Percentiles rank a stretch among this genome's conserved stretches.
phyloP scores from a whole-genome alignment of 2,797 vertebrate species.

The Mastacembelus armatus region DNA sequence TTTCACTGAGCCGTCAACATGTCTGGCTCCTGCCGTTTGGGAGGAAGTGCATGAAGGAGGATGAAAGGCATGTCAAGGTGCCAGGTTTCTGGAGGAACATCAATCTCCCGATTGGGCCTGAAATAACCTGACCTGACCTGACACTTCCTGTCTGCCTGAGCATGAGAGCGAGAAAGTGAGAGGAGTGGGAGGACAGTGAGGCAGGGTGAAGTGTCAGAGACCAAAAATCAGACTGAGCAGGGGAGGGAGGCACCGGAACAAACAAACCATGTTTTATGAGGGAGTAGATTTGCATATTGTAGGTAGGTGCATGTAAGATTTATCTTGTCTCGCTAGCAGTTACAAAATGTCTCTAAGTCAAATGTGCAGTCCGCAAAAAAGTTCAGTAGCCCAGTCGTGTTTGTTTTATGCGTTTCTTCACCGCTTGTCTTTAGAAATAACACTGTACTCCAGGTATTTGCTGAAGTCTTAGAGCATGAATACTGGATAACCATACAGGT shows the following conservation, averaged over 20 bases:
- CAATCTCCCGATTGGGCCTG: slow-evolving; percentile 83
- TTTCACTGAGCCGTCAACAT: slow-evolving; percentile 76
- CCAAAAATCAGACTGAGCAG: slow-evolving; percentile 51
- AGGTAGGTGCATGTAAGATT: neutral
- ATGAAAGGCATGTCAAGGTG: slow-evolving; percentile 82
- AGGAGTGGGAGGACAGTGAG: slow-evolving; percentile 29
- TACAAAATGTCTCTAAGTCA: neutral
- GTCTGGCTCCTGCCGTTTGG: slow-evolving; percentile 72
- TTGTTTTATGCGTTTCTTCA: too few species aligned
- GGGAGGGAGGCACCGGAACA: slow-evolving; percentile 6
- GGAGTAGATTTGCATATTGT: neutral
- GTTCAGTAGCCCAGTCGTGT: neutral
- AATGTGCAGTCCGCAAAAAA: neutral
- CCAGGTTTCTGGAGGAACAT: slow-evolving; percentile 83
- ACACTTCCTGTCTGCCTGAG: slow-evolving; percentile 75
- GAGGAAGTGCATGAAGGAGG: slow-evolving; percentile 75
- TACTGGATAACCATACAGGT: neutral
- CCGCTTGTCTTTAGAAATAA: neutral
- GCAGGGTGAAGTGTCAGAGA: slow-evolving; percentile 47
- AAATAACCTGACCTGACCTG: slow-evolving; percentile 78
- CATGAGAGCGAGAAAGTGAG: slow-evolving; percentile 29
- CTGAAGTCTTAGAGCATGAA: too few species aligned
- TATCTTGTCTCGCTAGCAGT: neutral
- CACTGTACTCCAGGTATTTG: neutral
- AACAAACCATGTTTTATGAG: slow-evolving; percentile 1